Percentiles rank a stretch among this genome's conserved stretches.
Evolutionary conservation across 2,888 invertebrate genomes (phyloP).

Genomic region (Gnatocerus cornutus): DNA sequence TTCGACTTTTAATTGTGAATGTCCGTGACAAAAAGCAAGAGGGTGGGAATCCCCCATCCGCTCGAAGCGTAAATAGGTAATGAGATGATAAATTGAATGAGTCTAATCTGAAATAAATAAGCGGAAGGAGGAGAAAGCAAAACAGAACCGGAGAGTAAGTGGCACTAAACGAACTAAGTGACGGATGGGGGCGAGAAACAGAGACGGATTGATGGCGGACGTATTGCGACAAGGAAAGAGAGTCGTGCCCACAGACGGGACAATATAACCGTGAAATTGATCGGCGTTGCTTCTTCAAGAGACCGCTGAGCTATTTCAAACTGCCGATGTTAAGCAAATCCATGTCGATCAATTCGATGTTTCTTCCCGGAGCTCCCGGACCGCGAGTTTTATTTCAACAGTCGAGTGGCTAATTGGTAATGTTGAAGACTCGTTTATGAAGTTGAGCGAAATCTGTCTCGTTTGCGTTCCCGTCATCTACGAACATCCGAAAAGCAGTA

Average conservation of each 20-base stretch:
- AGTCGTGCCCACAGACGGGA: conserved; percentile 61
- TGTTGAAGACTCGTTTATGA: conserved; percentile 12
- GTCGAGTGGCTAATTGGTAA: conserved; percentile 3
- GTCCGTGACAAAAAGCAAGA: conserved; percentile 22
- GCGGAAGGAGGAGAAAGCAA: conserved; percentile 69
- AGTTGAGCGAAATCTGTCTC: conserved; percentile 12
- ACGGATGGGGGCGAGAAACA: conserved; percentile 66
- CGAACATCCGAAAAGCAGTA: conserved; percentile 15
- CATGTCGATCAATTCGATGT: conserved; percentile 63
- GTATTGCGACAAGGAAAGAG: conserved; percentile 46
- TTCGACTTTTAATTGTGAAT: background rate
- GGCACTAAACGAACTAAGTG: conserved; percentile 70
- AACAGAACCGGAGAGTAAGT: conserved; percentile 68
- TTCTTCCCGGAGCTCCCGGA: conserved; percentile 50
- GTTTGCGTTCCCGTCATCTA: conserved; percentile 19
- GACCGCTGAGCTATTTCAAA: conserved; percentile 65
- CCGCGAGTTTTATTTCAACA: conserved; percentile 10
- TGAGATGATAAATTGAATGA: conserved; percentile 72
- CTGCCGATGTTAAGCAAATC: conserved; percentile 69
- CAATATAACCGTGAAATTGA: conserved; percentile 72
- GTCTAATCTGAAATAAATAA: conserved; percentile 71
- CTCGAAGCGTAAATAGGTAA: conserved; percentile 65
- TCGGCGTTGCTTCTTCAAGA: conserved; percentile 65
- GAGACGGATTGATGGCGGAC: conserved; percentile 51
- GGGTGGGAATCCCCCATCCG: conserved; percentile 4